A percentile compares a stretch with the other conserved stretches of the same genome.
Evolutionary conservation across 1,140 invertebrate species (phyloP).

Genomic region (Uloborus diversus): DNA sequence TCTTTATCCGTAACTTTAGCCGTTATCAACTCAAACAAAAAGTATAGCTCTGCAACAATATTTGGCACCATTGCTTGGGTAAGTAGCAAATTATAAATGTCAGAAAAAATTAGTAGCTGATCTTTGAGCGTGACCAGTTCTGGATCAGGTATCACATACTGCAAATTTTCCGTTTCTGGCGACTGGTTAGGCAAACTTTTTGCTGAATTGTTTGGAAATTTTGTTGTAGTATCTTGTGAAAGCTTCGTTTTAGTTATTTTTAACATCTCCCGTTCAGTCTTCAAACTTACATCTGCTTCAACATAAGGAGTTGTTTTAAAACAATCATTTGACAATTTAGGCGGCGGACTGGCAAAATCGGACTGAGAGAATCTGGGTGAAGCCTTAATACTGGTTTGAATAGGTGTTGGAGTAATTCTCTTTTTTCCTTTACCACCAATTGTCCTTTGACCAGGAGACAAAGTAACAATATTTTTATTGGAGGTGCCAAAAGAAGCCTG

Average conservation of each 20-base stretch:
- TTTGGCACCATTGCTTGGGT: constrained; percentile 8
- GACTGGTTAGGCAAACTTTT: neutral
- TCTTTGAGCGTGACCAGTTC: neutral
- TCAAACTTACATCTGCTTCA: neutral
- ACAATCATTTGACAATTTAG: constrained; percentile 4
- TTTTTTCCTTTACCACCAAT: neutral
- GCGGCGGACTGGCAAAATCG: neutral
- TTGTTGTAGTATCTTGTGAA: neutral
- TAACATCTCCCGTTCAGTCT: constrained; percentile 29
- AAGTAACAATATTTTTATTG: constrained; percentile 11
- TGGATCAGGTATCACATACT: constrained; percentile 20
- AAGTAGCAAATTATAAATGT: constrained; percentile 8
- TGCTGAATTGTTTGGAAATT: neutral
- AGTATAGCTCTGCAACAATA: constrained; percentile 48
- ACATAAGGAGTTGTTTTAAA: neutral
- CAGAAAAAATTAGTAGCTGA: constrained; percentile 10
- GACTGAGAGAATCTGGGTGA: constrained; percentile 15
- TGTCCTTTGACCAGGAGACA: constrained; percentile 9
- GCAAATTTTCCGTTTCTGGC: neutral
- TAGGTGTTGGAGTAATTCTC: constrained; percentile 42
- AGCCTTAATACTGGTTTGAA: neutral
- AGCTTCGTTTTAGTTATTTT: constrained; percentile 7
- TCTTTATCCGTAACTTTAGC: neutral
- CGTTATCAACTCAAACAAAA: constrained; percentile 55
- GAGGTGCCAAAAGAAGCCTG: neutral